These are phyloP conservation scores for Lagopus muta DNA, from an alignment of 2,113 vertebrate genomes.

Conservation along the genomic window DNA sequence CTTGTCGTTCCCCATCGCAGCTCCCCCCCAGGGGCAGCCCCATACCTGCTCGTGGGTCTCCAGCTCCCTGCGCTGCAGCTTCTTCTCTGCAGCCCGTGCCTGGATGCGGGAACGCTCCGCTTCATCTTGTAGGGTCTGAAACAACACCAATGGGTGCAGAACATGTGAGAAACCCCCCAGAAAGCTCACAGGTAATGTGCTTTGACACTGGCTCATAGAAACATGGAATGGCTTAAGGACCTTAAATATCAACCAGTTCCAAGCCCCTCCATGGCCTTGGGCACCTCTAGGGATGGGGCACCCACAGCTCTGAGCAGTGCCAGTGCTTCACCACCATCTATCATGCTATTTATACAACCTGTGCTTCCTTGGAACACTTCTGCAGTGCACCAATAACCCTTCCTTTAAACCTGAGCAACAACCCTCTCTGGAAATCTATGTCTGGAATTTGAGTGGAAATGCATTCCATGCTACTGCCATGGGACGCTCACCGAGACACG, in stretches of 20 bases:
- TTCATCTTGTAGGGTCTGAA: slow-evolving; percentile 87
- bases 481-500: not conserved
- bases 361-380: not conserved
- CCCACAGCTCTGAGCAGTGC: no score
- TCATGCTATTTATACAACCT: not conserved
- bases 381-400: not conserved
- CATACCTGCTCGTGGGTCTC: slow-evolving; percentile 90
- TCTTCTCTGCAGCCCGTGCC: slow-evolving; percentile 80
- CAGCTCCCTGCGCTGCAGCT: slow-evolving; percentile 85
- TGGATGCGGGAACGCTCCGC: slow-evolving; percentile 81
- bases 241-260: no score
- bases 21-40: not conserved
- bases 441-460: slow-evolving; percentile 51
- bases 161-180: not conserved
- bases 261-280: no score
- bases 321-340: not conserved
- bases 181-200: fast-evolving
- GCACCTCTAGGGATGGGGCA: no score
- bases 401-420: not conserved
- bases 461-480: slow-evolving; percentile 2
- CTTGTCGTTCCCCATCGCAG: not conserved
- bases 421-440: slow-evolving; percentile 40
- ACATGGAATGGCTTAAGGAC: no score
- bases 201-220: not conserved
- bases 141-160: slow-evolving; percentile 5